These are phyloP conservation scores for Nymphalis c-album DNA, from an alignment of 2,888 invertebrate genomes.

Conservation along the genomic window DNA sequence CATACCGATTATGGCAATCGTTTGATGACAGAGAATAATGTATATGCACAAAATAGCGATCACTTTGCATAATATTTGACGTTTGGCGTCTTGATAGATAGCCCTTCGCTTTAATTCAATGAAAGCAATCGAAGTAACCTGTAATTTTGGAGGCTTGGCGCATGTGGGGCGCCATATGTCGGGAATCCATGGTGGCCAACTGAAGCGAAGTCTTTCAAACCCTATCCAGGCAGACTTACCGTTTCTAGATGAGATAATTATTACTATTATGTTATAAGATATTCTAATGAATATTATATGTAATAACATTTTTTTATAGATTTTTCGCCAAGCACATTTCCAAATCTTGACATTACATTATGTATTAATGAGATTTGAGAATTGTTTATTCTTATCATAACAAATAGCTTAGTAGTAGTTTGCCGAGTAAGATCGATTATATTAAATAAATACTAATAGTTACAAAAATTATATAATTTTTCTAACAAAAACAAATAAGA, in stretches of 20 bases:
- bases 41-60: constrained; percentile 14
- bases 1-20: neutral
- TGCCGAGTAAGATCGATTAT: too few relatives aligned
- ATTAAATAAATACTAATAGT: too few relatives aligned
- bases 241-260: constrained; percentile 28
- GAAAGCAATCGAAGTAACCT: constrained; percentile 73
- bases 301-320: neutral
- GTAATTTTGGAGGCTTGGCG: constrained; percentile 67
- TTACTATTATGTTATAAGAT: neutral
- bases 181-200: constrained; percentile 53
- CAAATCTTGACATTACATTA: too few relatives aligned
- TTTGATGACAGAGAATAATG: constrained; percentile 6
- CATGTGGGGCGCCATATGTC: constrained; percentile 74
- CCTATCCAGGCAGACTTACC: constrained; percentile 44
- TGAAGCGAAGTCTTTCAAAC: constrained; percentile 54
- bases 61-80: constrained; percentile 38
- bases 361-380: too few relatives aligned
- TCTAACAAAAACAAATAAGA: too few relatives aligned
- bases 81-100: constrained; percentile 41
- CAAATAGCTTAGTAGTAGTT: too few relatives aligned
- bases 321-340: too few relatives aligned
- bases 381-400: too few relatives aligned
- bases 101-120: constrained; percentile 64
- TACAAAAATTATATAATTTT: too few relatives aligned
- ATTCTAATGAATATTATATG: neutral